These are phyloP conservation scores for Drosophila malerkotliana DNA, from an alignment of 1,140 invertebrate genomes.

Conservation along the genomic window DNA sequence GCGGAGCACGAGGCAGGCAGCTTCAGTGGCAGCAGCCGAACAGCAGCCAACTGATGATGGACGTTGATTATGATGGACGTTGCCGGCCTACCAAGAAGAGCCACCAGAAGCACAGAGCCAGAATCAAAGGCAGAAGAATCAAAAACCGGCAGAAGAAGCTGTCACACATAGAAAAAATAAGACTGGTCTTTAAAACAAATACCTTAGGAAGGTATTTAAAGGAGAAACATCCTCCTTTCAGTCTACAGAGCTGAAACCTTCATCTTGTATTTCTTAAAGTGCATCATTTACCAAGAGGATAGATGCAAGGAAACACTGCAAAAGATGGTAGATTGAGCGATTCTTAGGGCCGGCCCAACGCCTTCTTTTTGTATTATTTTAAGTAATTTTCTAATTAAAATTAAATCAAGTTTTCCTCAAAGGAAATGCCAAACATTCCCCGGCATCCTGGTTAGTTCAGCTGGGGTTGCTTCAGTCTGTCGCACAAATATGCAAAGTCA, in stretches of 20 bases:
- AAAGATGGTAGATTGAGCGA: constrained; percentile 66
- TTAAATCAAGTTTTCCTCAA: constrained; percentile 37
- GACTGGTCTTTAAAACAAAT: not conserved
- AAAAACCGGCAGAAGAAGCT: constrained; percentile 30
- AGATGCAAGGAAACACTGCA: not conserved
- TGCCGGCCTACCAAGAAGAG: constrained; percentile 54
- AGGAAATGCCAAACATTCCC: constrained; percentile 50
- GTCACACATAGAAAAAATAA: constrained; percentile 26
- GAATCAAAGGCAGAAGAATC: constrained; percentile 37
- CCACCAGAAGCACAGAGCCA: constrained; percentile 14
- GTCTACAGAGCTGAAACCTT: too few relatives aligned
- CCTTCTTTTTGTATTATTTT: constrained; percentile 77
- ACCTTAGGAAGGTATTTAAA: not conserved
- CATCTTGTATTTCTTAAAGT: constrained; percentile 24
- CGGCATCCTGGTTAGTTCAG: constrained; percentile 26
- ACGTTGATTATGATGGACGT: constrained; percentile 82
- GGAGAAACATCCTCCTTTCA: too few relatives aligned
- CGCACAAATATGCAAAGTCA: constrained; percentile 57
- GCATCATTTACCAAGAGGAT: constrained; percentile 1
- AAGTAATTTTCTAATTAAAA: constrained; percentile 78
- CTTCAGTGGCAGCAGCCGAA: constrained; percentile 58
- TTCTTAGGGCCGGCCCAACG: constrained; percentile 68
- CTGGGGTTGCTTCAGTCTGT: constrained; percentile 16
- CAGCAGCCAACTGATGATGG: constrained; percentile 78
- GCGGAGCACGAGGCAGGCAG: constrained; percentile 16